Base-by-base conservation (phyloP, 2,888 invertebrate species). In the Tigriopus californicus region DNA sequence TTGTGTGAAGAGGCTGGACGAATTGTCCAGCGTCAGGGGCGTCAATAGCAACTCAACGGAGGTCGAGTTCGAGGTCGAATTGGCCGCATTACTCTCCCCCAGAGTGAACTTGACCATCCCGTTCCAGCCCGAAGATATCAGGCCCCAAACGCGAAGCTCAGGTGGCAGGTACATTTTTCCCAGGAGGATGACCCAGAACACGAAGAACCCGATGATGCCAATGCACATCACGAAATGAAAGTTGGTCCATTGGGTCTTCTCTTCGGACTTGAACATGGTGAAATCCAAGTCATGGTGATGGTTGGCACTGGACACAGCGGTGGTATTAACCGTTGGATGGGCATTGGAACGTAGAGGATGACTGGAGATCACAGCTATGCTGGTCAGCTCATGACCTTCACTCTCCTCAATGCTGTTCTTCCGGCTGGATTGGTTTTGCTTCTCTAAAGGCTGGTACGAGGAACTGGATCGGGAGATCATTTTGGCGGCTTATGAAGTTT, bases 151-250 rank as follows among this genome's bases (percentile, higher is more conserved):
- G 10, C 44, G 56, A n/a, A 46, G 46, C 22, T 56, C 44, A 2
- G 56, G 42, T 4, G 56, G 56, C 22, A 56, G 54, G 44, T 56
- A 56, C 56, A 56, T 56, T 5, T 46, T 42, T 22, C 56, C 42
- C 18, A 56, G 24, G 18, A 58, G 49, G 25, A 58, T 25, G 25
- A 58, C 49, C 58, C 58, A 58, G 47, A 58, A 58, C 13, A 58
- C 48, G 40, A 58, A 49, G 48, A 58, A 58, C n/a, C 58, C 58
- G 24, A 47, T 49, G 40, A 58, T 58, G 6, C 58, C 58, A 11
- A 58, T 18, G 24, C 58, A 58, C 48, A 58, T 47, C 13, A 58
- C 48, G 25, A 47, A 58, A 49, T 58, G 58, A 49, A 58, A 58
- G 22, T 58, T 58, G 18, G 58, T 58, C 58, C 58, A 58, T 22